Evolutionary conservation across 2,888 invertebrate genomes (phyloP), one percentile per base, ranked within the genome.

Genomic region (Drosophila mercatorum): DNA sequence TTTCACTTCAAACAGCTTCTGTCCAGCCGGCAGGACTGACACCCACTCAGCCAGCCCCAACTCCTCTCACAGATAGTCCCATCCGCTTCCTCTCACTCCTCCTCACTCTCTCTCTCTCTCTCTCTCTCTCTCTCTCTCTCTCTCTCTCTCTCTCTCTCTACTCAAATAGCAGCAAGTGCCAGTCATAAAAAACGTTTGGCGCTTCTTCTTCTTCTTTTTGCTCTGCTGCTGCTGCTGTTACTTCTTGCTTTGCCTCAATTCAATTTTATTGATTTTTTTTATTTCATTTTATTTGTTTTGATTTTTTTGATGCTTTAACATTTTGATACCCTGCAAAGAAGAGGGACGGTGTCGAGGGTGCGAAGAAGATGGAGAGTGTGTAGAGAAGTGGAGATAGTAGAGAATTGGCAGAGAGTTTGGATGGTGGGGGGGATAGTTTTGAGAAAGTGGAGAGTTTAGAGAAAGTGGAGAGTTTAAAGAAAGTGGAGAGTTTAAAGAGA

Each of bases 261-360:
- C 85, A 84, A 87, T 87, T 89, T 87, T 86, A 86, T 86, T 87
- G 85, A 86, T 89, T 86, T 85, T 85, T 64, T 80, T 72, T 72
- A 70, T 75, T 68, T 70, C 51, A 46, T 10, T 34, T 62, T 58
- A 36, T 58, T 60, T 51, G 40, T 47, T 46, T 22, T 52, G 38
- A 12, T 26, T 44, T 11, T 47, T 28, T 40, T 61, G 43, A 26
- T 52, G 51, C 44, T 52, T 68, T 22, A 59, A 69, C 68, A 58
- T 69, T 68, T 69, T 1, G 5, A 63, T 78, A 78, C 75, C 75
- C 75, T 73, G 43, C 44, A 43, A 34, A 11, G n/a, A 57, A 11
- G n/a, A 57, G 40, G 10, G 36, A 41, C 44, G 41, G 41, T n/a
- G n/a, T 3, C 31, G n/a, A 10, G 49, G 17, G n/a, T 3, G 14